These are phyloP conservation scores for Nebria brevicollis DNA, from an alignment of 2,888 invertebrate species.

Conservation along the genomic window DNA sequence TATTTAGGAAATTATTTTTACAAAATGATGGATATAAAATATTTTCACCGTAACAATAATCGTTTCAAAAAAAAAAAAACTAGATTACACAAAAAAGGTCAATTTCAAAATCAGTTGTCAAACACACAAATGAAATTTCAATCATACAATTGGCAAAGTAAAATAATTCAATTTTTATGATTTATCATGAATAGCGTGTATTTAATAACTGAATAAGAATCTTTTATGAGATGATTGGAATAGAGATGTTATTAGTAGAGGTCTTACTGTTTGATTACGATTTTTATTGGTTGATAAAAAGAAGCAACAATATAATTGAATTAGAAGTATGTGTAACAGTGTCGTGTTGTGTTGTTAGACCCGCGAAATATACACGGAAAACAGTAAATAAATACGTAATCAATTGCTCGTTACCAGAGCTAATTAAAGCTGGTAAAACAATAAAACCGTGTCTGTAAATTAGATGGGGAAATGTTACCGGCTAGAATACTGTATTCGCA, in stretches of 20 bases:
- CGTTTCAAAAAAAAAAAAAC: background rate
- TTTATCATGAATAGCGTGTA: too few relatives aligned
- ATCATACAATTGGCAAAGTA: too few relatives aligned
- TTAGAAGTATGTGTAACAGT: background rate
- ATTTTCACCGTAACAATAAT: background rate
- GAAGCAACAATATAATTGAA: background rate
- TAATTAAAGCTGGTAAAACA: conserved; percentile 45
- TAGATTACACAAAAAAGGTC: background rate
- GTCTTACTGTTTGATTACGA: background rate
- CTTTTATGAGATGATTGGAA: too few relatives aligned
- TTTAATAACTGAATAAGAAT: too few relatives aligned
- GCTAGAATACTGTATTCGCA: conserved; percentile 18
- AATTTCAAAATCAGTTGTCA: background rate
- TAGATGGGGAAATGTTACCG: conserved; percentile 29
- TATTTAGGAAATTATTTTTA: background rate
- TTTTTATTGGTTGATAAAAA: background rate
- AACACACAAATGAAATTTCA: too few relatives aligned
- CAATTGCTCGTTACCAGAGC: conserved; percentile 42
- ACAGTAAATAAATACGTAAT: conserved; percentile 40
- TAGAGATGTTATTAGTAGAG: too few relatives aligned
- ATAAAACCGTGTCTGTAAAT: conserved; percentile 44
- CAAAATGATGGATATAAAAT: background rate
- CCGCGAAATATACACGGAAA: background rate
- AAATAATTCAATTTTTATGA: too few relatives aligned
- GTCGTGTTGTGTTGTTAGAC: background rate